Base-by-base conservation (phyloP, 2,113 vertebrate genomes). In the Chaetura pelagica region DNA sequence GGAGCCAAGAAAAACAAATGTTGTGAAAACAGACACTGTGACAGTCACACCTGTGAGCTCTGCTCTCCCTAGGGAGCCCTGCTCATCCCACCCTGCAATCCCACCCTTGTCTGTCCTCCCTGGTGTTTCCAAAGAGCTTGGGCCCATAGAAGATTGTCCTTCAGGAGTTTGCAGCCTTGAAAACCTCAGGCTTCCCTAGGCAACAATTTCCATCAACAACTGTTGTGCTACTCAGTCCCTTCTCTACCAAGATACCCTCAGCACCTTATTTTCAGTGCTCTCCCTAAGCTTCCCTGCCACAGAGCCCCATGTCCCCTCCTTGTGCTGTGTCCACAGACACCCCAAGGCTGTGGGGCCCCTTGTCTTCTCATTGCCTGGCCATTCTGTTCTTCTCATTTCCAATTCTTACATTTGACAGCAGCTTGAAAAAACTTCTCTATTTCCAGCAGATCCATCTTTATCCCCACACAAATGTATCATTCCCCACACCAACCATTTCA, bases 301-400 rank as follows among this genome's bases (percentile, higher is more conserved):
- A 69, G 73, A 34, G 32, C 10, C 30, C 64, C 66, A 32, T 18
- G 18, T 84, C 57, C 38, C 19, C 35, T 24, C 22, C 11, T 24
- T 17, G 12, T 13, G 30, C 42, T 7, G 7, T 10, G 46, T 9
- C 55, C 55, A 40, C 34, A 21, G 19, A 7, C 22, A 21, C 11
- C 51, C 19, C 38, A 10, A 17, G 51, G 29, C 24, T 14, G 12
- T 3, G 5, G 23, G 51, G 22, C 4, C 51, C 34, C 26, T 15
- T 10, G 4, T 16, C 61, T n/a, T 22, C 32, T 30, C 38, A 59
- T 24, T 55, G 48, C 40, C 27, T 12, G 22, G 18, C 59, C 26
- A 9, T 9, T 5, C 35, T 2, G 0, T 7, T 67, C 57, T 10
- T 64, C 59, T 74, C 0, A 0, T 46, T 38, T 30, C 71, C 69